These are phyloP conservation scores for Coranthus polyacanthus DNA, from an alignment of 2,797 vertebrate genomes.

Conservation along the genomic window DNA sequence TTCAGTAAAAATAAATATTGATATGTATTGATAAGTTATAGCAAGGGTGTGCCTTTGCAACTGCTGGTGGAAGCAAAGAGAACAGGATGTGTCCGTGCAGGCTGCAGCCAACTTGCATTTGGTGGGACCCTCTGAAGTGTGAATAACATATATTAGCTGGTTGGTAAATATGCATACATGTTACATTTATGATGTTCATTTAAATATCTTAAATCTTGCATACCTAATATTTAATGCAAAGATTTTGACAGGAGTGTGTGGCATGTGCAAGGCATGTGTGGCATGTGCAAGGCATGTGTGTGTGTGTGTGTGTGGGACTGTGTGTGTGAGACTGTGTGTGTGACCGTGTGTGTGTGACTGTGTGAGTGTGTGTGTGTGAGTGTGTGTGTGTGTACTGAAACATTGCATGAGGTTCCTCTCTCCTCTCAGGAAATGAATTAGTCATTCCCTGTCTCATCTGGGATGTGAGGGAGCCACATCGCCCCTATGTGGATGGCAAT, in stretches of 20 bases:
- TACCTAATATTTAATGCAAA: conserved; percentile 33
- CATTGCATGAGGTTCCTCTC: conserved; percentile 72
- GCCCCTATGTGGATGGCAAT: conserved; percentile 83
- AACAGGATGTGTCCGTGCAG: no score
- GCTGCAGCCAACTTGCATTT: no score
- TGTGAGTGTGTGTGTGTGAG: no score
- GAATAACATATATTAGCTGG: background rate
- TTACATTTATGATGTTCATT: background rate
- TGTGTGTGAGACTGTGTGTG: no score
- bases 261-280: conserved; percentile 35
- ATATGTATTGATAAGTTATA: no score
- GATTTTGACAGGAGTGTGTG: conserved; percentile 28
- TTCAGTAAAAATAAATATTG: no score
- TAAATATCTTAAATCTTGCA: conserved; percentile 25
- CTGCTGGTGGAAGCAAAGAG: no score
- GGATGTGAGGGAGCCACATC: conserved; percentile 81
- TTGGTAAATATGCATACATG: background rate
- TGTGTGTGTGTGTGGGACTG: no score
- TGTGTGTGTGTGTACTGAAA: conserved; percentile 59
- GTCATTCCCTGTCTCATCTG: conserved; percentile 83
- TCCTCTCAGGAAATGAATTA: conserved; percentile 85
- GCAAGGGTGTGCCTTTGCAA: no score
- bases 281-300: background rate
- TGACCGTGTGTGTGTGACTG: no score
- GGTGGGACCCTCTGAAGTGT: background rate